Base-by-base conservation (phyloP, 1,140 invertebrate genomes). In the Zaprionus taronus region DNA sequence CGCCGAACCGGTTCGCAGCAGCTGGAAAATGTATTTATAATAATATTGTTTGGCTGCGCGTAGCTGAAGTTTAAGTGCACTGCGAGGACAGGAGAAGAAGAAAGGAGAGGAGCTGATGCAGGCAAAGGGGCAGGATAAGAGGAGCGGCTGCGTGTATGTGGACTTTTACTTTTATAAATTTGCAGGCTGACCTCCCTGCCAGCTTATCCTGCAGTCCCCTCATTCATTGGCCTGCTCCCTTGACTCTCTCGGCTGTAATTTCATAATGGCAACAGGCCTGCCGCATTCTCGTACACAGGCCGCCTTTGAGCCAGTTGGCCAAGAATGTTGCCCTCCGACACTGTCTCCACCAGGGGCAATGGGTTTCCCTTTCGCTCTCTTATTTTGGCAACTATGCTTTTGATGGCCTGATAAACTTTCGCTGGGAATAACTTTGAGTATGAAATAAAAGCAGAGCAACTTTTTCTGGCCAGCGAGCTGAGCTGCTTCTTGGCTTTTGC, bases 11-110 rank as follows among this genome's bases (percentile, higher is more conserved):
- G 83, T 87, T 87, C 31, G 15, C 38, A 41, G 38, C 38, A 83
- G 80, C 83, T 86, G 77, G 83, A 74, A 85, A 86, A 86, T 80
- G 76, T 80, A 73, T 74, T 80, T 86, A 83, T 77, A 89, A 76
- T 80, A 83, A 89, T 68, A 71, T 66, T 66, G 41, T 80, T 77
- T 63, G 76, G 12, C 24, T 58, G 36, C 20, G 34, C 36, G 51
- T 24, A 70, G 62, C 61, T 64, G 69, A 58, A 86, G 73, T 70
- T 68, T 66, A 87, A 89, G 73, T 89, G 78, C 84, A 89, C 28
- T 71, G 66, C 61, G 49, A 36, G 49, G 36, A 47, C 38, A 22
- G 22, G 62, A 17, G 17, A 15, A 12, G 36, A 38, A 28, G 5
- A 47, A 1, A 6, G 14, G 9, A 5, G 47, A 7, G 17, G 2